phyloP scores from a whole-genome alignment of 2,888 invertebrate species.

The Cantharis rufa region DNA sequence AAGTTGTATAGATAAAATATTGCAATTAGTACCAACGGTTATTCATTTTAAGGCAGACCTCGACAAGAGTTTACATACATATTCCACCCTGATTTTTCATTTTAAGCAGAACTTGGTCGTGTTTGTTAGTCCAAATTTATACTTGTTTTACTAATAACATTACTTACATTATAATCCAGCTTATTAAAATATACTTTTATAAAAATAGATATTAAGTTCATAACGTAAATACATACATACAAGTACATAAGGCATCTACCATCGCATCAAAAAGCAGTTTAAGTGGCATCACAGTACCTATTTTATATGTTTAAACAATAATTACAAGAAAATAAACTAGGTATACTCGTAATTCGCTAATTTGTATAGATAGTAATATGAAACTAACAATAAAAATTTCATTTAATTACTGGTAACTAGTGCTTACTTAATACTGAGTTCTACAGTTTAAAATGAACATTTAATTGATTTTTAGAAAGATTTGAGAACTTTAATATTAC shows the following conservation, averaged over 20 bases:
- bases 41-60: not conserved
- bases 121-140: not conserved
- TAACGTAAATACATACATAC: slow-evolving; percentile 18
- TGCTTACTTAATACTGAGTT: not conserved
- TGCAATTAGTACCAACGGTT: not conserved
- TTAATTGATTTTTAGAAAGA: not conserved
- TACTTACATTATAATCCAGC: not conserved
- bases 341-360: not conserved
- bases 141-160: not conserved
- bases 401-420: not conserved
- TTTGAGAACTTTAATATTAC: not conserved
- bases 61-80: not conserved
- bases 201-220: slow-evolving; percentile 19
- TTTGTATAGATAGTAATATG: not conserved
- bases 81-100: not conserved
- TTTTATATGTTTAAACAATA: not conserved
- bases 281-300: slow-evolving; percentile 22
- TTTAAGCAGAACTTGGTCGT: not conserved
- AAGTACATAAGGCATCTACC: slow-evolving; percentile 21
- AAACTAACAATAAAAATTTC: not conserved
- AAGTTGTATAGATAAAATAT: not conserved
- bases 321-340: not conserved
- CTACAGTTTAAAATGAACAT: not conserved
- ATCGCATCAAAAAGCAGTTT: slow-evolving; percentile 17
- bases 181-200: slow-evolving; percentile 20